Evolutionary conservation across 1,140 invertebrate species (phyloP), one percentile per base, ranked within the genome.

Genomic region (Propsilocerus akamusi): DNA sequence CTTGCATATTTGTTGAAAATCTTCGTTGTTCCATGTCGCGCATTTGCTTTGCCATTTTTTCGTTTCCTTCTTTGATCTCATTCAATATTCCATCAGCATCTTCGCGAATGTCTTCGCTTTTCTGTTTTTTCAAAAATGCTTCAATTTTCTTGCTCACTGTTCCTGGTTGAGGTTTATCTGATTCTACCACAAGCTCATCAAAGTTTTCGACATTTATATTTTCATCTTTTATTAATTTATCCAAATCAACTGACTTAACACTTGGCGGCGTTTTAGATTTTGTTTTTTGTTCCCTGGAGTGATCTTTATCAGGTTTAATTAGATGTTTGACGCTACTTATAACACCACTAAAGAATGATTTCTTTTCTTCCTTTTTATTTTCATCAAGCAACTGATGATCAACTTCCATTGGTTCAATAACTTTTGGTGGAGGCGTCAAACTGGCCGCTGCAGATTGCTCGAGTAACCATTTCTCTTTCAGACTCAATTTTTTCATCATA

Each of bases 391-490:
- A n/a, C n/a, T n/a, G 12, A 14, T 41, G 10, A 30, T 30, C 34
- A 41, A 41, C 34, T 17, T 41, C 34, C 34, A 41, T 41, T 17
- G 12, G 34, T 41, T 14, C 10, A 3, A 20, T 3, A 5, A 7
- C 14, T 12, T 3, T 41, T 17, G 34, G 34, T 20, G 17, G 14
- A 41, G 17, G n/a, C 14, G 3, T 20, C 22, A 20, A 5, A 17
- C n/a, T n/a, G n/a, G 5, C 14, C 17, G 4, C 8, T 41, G 12
- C 10, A 30, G 34, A 17, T 41, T 41, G 34, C 32, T 64, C 62
- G 3, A 58, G 59, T 14, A 65, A 26, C 63, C 63, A 65, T 52
- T 65, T 62, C 23, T 65, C 63, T 49, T 65, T 65, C 8, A 65
- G 54, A 4, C 58, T 62, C 1, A 65, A 48, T 51, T 65, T 65